Evolutionary conservation across 1,140 invertebrate genomes (phyloP), one percentile per base, ranked within the genome.

Genomic region (Sminthurides bifidus): DNA sequence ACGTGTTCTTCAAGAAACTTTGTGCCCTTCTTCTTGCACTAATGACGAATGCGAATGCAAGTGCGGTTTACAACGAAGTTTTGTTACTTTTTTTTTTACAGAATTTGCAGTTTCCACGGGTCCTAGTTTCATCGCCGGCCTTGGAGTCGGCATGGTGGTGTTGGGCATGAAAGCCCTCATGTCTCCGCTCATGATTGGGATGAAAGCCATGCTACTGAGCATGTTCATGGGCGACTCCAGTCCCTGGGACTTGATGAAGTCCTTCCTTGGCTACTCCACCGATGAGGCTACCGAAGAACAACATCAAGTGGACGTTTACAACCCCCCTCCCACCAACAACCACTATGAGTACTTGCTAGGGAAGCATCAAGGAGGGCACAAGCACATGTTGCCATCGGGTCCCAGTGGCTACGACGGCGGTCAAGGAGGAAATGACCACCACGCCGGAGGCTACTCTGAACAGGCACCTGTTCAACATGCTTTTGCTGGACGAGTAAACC

Each of bases 41-140:
- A 14, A 21, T 4, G 10, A 1, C 24, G 45, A 29, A 2, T 3
- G n/a, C n/a, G n/a, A n/a, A n/a, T n/a, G n/a, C n/a, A n/a, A n/a
- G n/a, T n/a, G n/a, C n/a, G n/a, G n/a, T n/a, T n/a, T n/a, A n/a
- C n/a, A n/a, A n/a, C n/a, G n/a, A n/a, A n/a, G n/a, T n/a, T n/a
- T n/a, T n/a, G n/a, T n/a, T n/a, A 27, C 37, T 40, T 38, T 10
- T 45, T 12, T 29, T 41, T 29, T 56, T 58, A 8, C 56, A 65
- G 64, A 65, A 57, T 52, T 65, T n/a, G 61, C 64, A 2, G 54
- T 65, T 12, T 61, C 64, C 6, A 61, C 61, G 0, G 64, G 64
- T 21, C 64, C 64, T 26, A 61, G 59, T 56, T 65, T 65, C 45
- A 21, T 65, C 1, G 64, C 56, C 17, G 64, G 64, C 15, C 27